Evolutionary conservation across 2,113 vertebrate genomes (phyloP).

Genomic region (Electrona antarctica): DNA sequence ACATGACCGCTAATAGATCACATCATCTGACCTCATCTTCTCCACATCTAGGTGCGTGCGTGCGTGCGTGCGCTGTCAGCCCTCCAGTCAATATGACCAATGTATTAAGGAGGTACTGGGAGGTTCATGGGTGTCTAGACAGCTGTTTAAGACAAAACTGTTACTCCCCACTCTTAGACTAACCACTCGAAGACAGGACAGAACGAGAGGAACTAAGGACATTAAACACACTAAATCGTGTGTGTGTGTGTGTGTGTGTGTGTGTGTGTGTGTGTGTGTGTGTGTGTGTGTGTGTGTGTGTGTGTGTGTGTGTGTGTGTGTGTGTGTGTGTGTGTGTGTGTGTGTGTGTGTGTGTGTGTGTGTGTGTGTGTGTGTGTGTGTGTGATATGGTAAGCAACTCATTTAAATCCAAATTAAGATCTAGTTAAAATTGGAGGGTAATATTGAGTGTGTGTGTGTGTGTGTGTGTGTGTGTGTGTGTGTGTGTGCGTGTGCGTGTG

Average conservation of each 20-base stretch:
- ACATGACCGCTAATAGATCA: conserved; percentile 24
- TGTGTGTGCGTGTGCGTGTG: not conserved
- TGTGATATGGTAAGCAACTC: not conserved
- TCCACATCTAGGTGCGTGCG: conserved; percentile 24
- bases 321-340: no score
- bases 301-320: no score
- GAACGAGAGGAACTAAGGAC: conserved; percentile 5
- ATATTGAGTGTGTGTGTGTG: not conserved
- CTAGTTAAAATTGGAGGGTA: no score
- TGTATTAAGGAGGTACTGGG: conserved; percentile 54
- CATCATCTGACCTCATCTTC: conserved; percentile 29
- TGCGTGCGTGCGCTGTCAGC: not conserved
- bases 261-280: no score
- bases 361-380: not conserved
- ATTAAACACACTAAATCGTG: conserved; percentile 22
- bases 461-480: not conserved
- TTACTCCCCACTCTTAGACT: conserved; percentile 58
- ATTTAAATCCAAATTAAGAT: no score
- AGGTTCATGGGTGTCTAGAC: conserved; percentile 67
- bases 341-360: no score
- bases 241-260: no score
- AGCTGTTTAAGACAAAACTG: conserved; percentile 52
- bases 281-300: no score
- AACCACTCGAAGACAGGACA: conserved; percentile 37
- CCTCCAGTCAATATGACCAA: conserved; percentile 42